Percentiles rank a stretch among this genome's conserved stretches.
phyloP scores from a whole-genome alignment of 2,113 vertebrate genomes.

The Osmerus mordax region DNA sequence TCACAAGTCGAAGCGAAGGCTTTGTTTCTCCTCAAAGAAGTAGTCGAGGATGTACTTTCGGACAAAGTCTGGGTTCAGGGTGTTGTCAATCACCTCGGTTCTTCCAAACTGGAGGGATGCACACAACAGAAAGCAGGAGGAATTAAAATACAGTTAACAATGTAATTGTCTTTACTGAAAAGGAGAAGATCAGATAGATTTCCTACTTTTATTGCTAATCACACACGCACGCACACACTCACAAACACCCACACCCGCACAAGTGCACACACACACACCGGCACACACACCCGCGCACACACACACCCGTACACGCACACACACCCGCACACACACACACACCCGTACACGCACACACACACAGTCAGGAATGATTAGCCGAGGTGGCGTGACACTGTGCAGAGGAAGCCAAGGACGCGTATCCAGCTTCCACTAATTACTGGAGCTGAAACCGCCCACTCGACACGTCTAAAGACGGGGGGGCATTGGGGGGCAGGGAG shows the following conservation, averaged over 20 bases:
- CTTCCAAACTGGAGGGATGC: background rate
- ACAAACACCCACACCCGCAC: too few relatives aligned
- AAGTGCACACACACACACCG: too few relatives aligned
- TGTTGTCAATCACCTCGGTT: constrained; percentile 14
- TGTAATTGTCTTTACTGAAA: too few relatives aligned
- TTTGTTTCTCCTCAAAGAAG: constrained; percentile 13
- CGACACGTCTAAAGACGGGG: background rate
- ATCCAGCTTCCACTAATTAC: background rate
- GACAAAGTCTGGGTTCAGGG: constrained; percentile 13
- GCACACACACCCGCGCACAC: too few relatives aligned
- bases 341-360: background rate
- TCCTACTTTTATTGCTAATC: too few relatives aligned
- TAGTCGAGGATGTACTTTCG: constrained; percentile 13
- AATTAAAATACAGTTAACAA: background rate
- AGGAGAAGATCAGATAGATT: too few relatives aligned
- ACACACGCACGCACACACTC: too few relatives aligned
- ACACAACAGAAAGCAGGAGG: background rate
- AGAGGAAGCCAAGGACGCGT: background rate
- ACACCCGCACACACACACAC: background rate
- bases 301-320: too few relatives aligned
- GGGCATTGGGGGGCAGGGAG: background rate
- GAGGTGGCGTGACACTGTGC: background rate
- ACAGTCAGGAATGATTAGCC: background rate
- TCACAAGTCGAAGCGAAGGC: constrained; percentile 12
- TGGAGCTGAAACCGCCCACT: background rate